These are phyloP conservation scores for Dufourea novaeangliae DNA, from an alignment of 1,140 invertebrate genomes.

Conservation along the genomic window DNA sequence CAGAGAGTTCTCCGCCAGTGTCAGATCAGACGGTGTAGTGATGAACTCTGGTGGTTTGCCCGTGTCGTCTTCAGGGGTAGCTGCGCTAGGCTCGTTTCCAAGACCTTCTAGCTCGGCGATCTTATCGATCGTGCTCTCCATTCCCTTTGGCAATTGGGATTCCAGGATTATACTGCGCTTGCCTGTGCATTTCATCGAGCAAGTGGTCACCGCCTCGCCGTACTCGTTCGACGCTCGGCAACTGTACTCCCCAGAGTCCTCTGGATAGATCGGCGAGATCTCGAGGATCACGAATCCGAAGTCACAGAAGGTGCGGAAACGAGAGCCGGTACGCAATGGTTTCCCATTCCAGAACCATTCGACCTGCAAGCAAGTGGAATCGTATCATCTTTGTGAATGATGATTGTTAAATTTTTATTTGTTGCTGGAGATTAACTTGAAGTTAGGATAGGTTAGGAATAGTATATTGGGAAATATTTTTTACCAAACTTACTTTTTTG, in stretches of 20 bases:
- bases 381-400: neutral
- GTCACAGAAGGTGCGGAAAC: slow-evolving; percentile 96
- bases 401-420: no score
- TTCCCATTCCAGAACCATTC: slow-evolving; percentile 98
- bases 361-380: slow-evolving; percentile 82
- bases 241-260: slow-evolving; percentile 96
- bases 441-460: no score
- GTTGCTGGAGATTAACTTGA: no score
- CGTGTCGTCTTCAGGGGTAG: slow-evolving; percentile 89
- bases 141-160: slow-evolving; percentile 94
- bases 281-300: slow-evolving; percentile 97
- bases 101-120: slow-evolving; percentile 96
- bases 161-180: slow-evolving; percentile 96
- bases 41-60: slow-evolving; percentile 96
- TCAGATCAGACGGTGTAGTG: slow-evolving; percentile 92
- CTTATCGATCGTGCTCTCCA: slow-evolving; percentile 96
- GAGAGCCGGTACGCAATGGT: slow-evolving; percentile 92
- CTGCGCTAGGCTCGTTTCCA: slow-evolving; percentile 84
- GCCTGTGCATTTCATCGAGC: slow-evolving; percentile 93
- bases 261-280: slow-evolving; percentile 96
- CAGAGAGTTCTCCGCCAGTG: slow-evolving; percentile 92
- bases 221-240: slow-evolving; percentile 94
- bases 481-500: no score
- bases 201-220: slow-evolving; percentile 96
- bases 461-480: no score